Evolutionary conservation across 2,797 vertebrate genomes (phyloP), one percentile per base, ranked within the genome.

Genomic region (Falco novaeseelandiae): DNA sequence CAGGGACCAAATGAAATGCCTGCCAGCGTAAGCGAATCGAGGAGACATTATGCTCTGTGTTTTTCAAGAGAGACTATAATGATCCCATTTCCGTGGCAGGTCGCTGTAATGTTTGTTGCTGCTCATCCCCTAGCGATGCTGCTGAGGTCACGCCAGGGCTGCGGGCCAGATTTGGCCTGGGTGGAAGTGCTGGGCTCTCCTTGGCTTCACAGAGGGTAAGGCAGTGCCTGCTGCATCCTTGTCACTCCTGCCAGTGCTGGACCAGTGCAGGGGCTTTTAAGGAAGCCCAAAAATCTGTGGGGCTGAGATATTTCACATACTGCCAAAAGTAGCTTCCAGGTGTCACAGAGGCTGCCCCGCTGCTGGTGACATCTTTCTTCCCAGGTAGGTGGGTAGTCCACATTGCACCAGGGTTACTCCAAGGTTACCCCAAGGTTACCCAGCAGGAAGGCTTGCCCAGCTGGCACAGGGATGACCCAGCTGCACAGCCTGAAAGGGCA

Each of bases 361-460:
- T 32, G 18, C 21, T 51, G n/a, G 65, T 52, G 17, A 40, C 8
- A 11, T 13, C 54, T 30, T 49, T 30, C 18, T 38, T 46, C 29
- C 61, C n/a, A 42, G 36, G 49, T 72, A 46, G 61, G 20, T 57
- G 32, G 30, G 46, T 55, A 11, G 15, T 59, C 26, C 9, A 0
- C 1, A 0, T 25, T 61, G 40, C 57, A 48, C 17, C 3, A 20
- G 83, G 18, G 48, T 46, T 71, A 30, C 36, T 46, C 40, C 63
- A 44, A 32, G 22, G 57, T 70, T 42, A 32, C 52, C 15, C 46
- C 32, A 4, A 32, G 18, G 57, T 70, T 42, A 27, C 52, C 13
- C 46, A 27, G 3, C 0, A 5, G 46, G 9, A 14, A 49, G 25
- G 10, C 6, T 57, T 57, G 36, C 42, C 44, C 2, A 2, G 18